These are phyloP conservation scores for Heliconius hermathena DNA, from an alignment of 1,140 invertebrate genomes.

Conservation along the genomic window DNA sequence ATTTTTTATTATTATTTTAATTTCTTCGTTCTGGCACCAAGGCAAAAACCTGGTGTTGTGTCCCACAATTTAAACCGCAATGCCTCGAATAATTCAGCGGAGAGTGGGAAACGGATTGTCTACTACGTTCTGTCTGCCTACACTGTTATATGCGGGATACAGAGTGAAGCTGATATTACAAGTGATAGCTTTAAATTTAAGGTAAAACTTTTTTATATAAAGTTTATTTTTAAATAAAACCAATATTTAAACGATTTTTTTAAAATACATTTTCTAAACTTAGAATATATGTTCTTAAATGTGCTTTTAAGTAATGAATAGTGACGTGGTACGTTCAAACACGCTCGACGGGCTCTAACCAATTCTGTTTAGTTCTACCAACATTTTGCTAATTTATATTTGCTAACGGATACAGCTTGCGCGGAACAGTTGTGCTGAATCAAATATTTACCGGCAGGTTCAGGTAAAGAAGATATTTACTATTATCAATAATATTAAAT, in stretches of 20 bases:
- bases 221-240: too few relatives aligned
- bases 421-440: neutral
- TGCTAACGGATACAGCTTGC: conserved; percentile 5
- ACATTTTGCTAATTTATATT: conserved; percentile 9
- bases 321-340: conserved; percentile 8
- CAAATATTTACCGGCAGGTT: neutral
- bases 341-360: neutral
- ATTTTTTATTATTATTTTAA: too few relatives aligned
- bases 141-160: too few relatives aligned
- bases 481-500: neutral
- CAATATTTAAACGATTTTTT: neutral
- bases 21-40: too few relatives aligned
- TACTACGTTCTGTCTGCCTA: too few relatives aligned
- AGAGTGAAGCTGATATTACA: too few relatives aligned
- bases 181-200: too few relatives aligned
- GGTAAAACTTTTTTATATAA: too few relatives aligned
- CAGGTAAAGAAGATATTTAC: neutral
- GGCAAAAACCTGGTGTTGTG: too few relatives aligned
- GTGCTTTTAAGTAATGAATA: conserved; percentile 13
- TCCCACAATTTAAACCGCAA: too few relatives aligned
- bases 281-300: conserved; percentile 3
- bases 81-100: too few relatives aligned
- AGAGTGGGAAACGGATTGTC: too few relatives aligned
- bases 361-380: conserved; percentile 9
- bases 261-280: neutral